phyloP scores from a whole-genome alignment of 2,113 vertebrate species.

The Cepphus grylle region DNA sequence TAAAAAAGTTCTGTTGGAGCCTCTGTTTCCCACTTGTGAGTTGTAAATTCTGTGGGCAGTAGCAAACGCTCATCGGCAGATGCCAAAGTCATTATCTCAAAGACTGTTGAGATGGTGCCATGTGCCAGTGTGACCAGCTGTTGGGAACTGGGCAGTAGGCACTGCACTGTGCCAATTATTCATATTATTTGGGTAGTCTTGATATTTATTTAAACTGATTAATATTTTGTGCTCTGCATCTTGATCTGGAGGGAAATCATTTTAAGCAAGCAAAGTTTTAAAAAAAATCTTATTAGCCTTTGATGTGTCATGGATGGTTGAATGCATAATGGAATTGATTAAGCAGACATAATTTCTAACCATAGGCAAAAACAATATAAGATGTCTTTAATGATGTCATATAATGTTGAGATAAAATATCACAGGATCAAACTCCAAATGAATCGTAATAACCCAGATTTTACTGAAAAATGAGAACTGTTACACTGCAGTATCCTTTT shows the following conservation, averaged over 20 bases:
- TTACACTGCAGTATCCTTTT: not conserved
- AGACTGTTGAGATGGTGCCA: constrained; percentile 91
- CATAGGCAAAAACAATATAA: constrained; percentile 71
- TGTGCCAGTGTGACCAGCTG: constrained; percentile 96
- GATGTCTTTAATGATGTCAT: constrained; percentile 70
- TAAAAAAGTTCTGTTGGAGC: constrained; percentile 95
- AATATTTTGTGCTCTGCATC: constrained; percentile 88
- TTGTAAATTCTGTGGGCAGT: constrained; percentile 98
- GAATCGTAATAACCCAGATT: not conserved
- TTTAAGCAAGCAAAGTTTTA: constrained; percentile 76
- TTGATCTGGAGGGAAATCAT: constrained; percentile 82
- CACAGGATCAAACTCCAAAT: constrained; percentile 17
- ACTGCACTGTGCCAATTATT: constrained; percentile 91
- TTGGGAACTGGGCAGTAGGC: constrained; percentile 88
- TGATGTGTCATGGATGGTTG: constrained; percentile 76
- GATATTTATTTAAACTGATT: constrained; percentile 96
- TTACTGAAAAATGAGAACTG: not conserved
- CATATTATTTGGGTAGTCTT: constrained; percentile 91
- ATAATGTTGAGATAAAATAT: constrained; percentile 54
- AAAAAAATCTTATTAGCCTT: constrained; percentile 73
- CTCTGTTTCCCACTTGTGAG: constrained; percentile 95
- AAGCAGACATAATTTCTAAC: constrained; percentile 71
- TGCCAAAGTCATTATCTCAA: constrained; percentile 98
- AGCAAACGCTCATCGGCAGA: constrained; percentile 87
- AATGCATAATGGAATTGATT: constrained; percentile 71